Base-by-base conservation (phyloP, 2,113 vertebrate genomes). In the Ivindomyrus marchei region DNA sequence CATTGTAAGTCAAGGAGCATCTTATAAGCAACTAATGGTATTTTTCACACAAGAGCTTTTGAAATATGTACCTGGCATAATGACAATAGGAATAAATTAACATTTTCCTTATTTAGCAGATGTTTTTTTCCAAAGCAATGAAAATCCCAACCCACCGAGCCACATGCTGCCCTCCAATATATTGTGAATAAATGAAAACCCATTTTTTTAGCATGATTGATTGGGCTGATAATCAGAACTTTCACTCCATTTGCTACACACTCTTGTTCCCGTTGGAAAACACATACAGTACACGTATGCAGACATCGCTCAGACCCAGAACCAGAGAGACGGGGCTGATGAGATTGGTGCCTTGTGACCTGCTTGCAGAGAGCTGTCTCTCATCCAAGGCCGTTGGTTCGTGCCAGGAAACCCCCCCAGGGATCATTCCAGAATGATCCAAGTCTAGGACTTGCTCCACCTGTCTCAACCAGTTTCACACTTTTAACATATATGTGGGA, bases 401-500 rank as follows among this genome's bases (percentile, higher is more conserved):
- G 4, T 36, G 85, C 50, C 85, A 53, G 36, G 50, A 87, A 27
- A 3, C 11, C 47, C 47, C 50, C 49, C 27, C 9, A 39, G 49
- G 50, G 85, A 50, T 47, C 83, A 36, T 87, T 56, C 27, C 85
- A 42, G 85, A 87, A 56, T 11, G 27, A 17, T 87, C 49, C 85
- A 53, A 87, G 47, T 87, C 85, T 87, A 56, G 50, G 85, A 87
- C 4, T 19, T 50, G 50, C 49, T 36, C 49, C 85, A 53, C 85
- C 50, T 87, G 85, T 87, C 85, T 53, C 85, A 53, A 21, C 85
- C 50, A 52, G 85, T 87, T 87, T 87, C 85, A 87, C 85, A 87
- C 85, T 39, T 52, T 10, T 87, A 87, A 56, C 50, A 19, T 36
- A 17, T 31, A 52, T 31, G 27, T 11, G 2, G 27, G n/a, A n/a